Conservation (phyloP, 1,140 invertebrate species). For the Pararge aegeria region DNA sequence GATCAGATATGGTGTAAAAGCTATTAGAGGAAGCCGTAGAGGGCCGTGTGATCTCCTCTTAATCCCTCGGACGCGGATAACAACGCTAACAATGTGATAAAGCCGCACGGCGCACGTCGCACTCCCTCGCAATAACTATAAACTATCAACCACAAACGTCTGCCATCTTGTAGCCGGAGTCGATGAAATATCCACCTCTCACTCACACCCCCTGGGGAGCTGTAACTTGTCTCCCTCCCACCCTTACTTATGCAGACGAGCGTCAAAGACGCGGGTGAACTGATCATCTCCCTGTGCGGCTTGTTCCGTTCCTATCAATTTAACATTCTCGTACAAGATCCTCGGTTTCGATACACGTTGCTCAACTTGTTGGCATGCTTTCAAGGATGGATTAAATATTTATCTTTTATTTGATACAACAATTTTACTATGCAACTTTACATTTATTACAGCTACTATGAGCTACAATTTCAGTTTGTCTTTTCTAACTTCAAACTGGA, state of each 20-base stretch:
- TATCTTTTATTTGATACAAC: not conserved
- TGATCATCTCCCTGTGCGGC: constrained; percentile 32
- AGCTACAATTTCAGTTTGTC: no score
- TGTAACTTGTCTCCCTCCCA: constrained; percentile 47
- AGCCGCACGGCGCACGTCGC: constrained; percentile 65
- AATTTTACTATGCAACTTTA: not conserved
- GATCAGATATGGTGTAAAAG: constrained; percentile 41
- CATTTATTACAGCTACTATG: no score
- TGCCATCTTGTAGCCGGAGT: constrained; percentile 74
- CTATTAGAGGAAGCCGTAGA: constrained; percentile 33
- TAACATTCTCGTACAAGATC: constrained; percentile 16
- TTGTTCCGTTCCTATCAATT: constrained; percentile 37
- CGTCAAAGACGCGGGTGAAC: constrained; percentile 36
- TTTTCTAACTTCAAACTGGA: no score
- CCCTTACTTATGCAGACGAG: constrained; percentile 48
- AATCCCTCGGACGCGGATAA: constrained; percentile 73
- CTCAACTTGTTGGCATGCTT: constrained; percentile 3
- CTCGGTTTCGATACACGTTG: constrained; percentile 2
- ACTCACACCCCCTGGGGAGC: constrained; percentile 43
- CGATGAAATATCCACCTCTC: constrained; percentile 69
- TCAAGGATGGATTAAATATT: constrained; percentile 4
- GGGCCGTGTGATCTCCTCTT: constrained; percentile 59
- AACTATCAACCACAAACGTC: constrained; percentile 78
- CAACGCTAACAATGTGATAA: constrained; percentile 77
- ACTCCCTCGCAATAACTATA: constrained; percentile 77